Evolutionary conservation across 1,140 invertebrate genomes (phyloP).

Genomic region (Calephelis virginiensis): DNA sequence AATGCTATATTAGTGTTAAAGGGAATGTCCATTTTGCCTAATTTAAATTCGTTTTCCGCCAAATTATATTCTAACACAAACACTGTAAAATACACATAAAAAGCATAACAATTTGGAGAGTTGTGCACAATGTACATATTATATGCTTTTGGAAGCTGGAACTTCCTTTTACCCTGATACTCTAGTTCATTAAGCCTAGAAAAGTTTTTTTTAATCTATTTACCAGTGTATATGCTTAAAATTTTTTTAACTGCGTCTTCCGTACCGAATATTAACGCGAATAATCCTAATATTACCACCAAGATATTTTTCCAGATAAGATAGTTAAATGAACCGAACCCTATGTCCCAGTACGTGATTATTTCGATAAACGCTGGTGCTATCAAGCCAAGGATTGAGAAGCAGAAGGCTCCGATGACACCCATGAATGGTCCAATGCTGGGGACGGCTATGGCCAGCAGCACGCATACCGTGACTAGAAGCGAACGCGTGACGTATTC

Average conservation of each 20-base stretch:
- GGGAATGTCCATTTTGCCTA: too few relatives aligned
- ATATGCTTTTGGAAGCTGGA: too few relatives aligned
- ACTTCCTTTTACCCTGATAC: too few relatives aligned
- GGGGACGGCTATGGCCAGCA: constrained; percentile 91
- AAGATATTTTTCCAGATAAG: constrained; percentile 88
- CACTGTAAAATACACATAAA: too few relatives aligned
- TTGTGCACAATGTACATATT: too few relatives aligned
- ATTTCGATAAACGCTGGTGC: constrained; percentile 94
- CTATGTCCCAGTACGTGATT: constrained; percentile 87
- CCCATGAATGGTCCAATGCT: constrained; percentile 94
- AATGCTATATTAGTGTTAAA: too few relatives aligned
- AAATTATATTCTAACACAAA: too few relatives aligned
- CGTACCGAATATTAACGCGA: constrained; percentile 89
- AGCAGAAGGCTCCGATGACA: constrained; percentile 96
- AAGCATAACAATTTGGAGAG: too few relatives aligned
- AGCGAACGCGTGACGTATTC: constrained; percentile 88
- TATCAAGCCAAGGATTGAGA: constrained; percentile 94
- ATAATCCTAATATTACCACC: constrained; percentile 85
- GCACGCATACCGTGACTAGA: constrained; percentile 82
- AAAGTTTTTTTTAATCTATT: not conserved
- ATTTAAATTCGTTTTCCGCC: too few relatives aligned
- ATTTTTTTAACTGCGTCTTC: constrained; percentile 87
- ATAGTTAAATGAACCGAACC: constrained; percentile 85
- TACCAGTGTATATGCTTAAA: constrained; percentile 25
- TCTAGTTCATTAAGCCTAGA: too few relatives aligned